Percentiles rank a stretch among this genome's conserved stretches.
These are phyloP conservation scores for Pristionchus entomophagus DNA, from an alignment of 2,888 invertebrate species.

Conservation along the genomic window DNA sequence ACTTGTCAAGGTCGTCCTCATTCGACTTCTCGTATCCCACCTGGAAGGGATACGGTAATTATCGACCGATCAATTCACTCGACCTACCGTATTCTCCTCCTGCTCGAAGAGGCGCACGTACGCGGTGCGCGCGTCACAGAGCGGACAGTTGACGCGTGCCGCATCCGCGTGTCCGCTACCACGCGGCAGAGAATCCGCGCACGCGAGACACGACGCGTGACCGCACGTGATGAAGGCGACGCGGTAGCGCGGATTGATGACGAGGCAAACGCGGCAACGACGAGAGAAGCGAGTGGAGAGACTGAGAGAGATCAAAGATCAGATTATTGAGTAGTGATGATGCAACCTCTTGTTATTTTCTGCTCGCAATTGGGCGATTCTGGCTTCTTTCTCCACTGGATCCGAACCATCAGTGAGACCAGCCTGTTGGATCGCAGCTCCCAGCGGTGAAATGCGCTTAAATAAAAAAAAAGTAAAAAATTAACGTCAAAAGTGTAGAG, in stretches of 20 bases:
- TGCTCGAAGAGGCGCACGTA: slow-evolving; percentile 16
- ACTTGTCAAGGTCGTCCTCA: no score
- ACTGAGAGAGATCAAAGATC: background rate
- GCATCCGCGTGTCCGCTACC: background rate
- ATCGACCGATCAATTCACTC: no score
- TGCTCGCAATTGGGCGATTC: background rate
- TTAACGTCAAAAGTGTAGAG: background rate
- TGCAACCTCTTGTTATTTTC: background rate
- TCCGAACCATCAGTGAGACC: background rate
- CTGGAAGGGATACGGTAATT: no score
- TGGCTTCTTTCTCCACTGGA: background rate
- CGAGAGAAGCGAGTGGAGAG: background rate
- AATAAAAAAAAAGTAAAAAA: background rate
- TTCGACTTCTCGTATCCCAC: no score
- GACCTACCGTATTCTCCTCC: background rate
- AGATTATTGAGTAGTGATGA: background rate
- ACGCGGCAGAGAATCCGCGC: background rate
- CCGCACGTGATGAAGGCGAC: background rate
- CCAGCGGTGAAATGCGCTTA: background rate
- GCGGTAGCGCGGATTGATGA: background rate
- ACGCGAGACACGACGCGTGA: background rate
- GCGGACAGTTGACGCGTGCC: background rate
- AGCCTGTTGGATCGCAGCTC: background rate
- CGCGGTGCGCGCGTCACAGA: background rate
- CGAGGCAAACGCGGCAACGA: background rate